A percentile compares a stretch with the other conserved stretches of the same genome.
These are phyloP conservation scores for Ichneumoninae sp. DNA, from an alignment of 2,888 invertebrate species.

Conservation along the genomic window DNA sequence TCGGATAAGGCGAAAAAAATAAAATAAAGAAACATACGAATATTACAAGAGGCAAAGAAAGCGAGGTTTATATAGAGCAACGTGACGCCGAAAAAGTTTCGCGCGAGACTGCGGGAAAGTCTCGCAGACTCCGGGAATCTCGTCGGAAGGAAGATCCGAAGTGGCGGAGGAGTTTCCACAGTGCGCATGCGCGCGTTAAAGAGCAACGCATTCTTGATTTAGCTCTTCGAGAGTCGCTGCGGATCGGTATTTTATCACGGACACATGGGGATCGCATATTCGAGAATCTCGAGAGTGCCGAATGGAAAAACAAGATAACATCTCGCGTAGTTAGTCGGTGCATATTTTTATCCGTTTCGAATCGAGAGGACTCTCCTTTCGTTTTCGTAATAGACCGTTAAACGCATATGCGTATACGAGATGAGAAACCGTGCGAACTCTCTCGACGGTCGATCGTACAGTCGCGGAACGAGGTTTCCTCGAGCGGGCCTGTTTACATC, in stretches of 20 bases:
- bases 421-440: too few relatives aligned
- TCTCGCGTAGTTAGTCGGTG: too few relatives aligned
- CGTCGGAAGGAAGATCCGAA: conserved; percentile 11
- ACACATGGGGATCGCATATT: background rate
- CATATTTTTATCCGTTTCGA: too few relatives aligned
- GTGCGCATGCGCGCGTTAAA: conserved; percentile 42
- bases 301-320: too few relatives aligned
- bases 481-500: too few relatives aligned
- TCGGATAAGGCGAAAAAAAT: background rate
- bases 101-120: conserved; percentile 48
- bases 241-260: background rate
- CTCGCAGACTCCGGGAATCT: conserved; percentile 14
- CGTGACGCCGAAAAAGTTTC: conserved; percentile 20
- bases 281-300: too few relatives aligned
- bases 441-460: too few relatives aligned
- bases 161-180: conserved; percentile 9
- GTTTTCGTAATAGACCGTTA: too few relatives aligned
- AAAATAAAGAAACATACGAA: background rate
- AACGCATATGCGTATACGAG: too few relatives aligned
- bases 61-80: background rate
- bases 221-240: conserved; percentile 1
- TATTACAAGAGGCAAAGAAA: background rate
- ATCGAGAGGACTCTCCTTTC: too few relatives aligned
- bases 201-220: conserved; percentile 30
- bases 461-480: too few relatives aligned